Conservation (phyloP, 1,140 invertebrate genomes). For the Druon quercuslanigerum region DNA sequence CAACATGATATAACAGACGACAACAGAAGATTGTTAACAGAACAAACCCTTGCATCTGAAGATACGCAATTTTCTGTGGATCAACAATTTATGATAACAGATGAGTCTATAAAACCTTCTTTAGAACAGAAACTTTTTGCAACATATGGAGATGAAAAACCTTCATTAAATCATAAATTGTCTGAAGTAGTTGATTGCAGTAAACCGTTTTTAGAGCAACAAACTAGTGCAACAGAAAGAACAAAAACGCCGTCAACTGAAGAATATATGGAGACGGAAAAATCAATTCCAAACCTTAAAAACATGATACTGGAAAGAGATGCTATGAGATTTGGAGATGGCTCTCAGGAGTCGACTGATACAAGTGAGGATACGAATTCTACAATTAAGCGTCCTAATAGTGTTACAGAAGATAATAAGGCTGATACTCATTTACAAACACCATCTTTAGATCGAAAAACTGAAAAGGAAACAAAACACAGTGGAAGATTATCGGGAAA, state of each 20-base stretch:
- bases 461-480: slow-evolving; percentile 36
- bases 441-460: background rate
- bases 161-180: background rate
- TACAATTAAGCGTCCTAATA: background rate
- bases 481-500: slow-evolving; percentile 20
- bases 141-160: background rate
- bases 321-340: background rate
- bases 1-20: too few species aligned
- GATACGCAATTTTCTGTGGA: background rate
- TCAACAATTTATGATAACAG: too few species aligned
- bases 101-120: too few species aligned
- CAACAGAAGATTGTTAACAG: too few species aligned
- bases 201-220: background rate
- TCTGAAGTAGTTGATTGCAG: background rate
- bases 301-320: background rate
- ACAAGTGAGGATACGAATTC: slow-evolving; percentile 4
- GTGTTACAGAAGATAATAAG: background rate
- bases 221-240: background rate
- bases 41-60: background rate
- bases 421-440: background rate
- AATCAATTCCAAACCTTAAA: slow-evolving; percentile 20
- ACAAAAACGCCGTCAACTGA: slow-evolving; percentile 23
- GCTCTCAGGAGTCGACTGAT: slow-evolving; percentile 5
- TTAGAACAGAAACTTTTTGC: too few species aligned
- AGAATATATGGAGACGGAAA: background rate